phyloP scores from a whole-genome alignment of 2,797 vertebrate species.

The Gymnothorax reevesii region DNA sequence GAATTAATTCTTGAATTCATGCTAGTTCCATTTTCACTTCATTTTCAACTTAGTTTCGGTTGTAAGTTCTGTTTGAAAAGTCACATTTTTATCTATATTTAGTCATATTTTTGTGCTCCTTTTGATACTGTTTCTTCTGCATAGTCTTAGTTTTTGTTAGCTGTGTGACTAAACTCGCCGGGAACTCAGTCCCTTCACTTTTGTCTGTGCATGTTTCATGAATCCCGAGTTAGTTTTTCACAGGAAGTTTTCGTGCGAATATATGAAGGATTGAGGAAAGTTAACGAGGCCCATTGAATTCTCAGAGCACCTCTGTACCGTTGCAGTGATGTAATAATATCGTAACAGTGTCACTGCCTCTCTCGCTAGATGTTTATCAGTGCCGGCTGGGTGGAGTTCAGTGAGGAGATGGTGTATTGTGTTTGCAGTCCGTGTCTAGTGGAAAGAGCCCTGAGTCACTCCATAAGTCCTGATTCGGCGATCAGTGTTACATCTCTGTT shows the following conservation, averaged over 20 bases:
- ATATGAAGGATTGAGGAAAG: not conserved
- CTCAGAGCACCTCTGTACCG: not conserved
- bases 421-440: not conserved
- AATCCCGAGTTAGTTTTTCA: not conserved
- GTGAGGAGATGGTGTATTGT: not conserved
- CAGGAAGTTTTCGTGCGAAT: not conserved
- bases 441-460: not conserved
- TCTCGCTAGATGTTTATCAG: not conserved
- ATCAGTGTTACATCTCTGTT: not conserved
- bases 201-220: not conserved
- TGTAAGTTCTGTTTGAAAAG: not conserved
- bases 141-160: not conserved
- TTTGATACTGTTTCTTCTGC: not conserved
- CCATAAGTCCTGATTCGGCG: not conserved
- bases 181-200: not conserved
- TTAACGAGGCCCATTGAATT: not conserved
- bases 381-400: slow-evolving; percentile 12
- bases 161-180: too few species aligned
- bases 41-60: not conserved
- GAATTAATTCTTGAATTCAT: not conserved
- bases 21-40: not conserved
- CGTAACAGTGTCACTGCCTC: not conserved
- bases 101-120: too few species aligned
- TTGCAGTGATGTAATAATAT: not conserved
- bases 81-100: too few species aligned